Evolutionary conservation across 2,888 invertebrate species (phyloP), one percentile per base, ranked within the genome.

Genomic region (Dynastes tityus): DNA sequence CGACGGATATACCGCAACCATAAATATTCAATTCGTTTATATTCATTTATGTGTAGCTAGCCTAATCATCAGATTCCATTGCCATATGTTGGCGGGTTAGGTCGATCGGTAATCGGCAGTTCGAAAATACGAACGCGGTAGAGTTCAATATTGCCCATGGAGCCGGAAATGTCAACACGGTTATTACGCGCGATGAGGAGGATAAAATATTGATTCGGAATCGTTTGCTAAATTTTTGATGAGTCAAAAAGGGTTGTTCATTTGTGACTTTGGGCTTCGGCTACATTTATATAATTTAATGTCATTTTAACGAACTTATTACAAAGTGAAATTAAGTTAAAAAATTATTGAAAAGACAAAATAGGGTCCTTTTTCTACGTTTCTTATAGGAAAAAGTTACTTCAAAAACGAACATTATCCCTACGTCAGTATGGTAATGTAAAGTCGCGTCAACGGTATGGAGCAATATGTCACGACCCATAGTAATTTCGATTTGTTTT

Each of bases 181-280:
- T 55, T 55, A 6, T 55, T 22, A 55, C 53, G 53, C 16, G 53
- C 55, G 55, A 55, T 22, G 55, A 55, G 55, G 6, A 55, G 16
- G 5, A 55, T 55, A 16, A 55, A 55, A 55, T 55, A 55, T 55
- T 55, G 55, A 55, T 55, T 55, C 55, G 55, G 45, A 55, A 22
- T 55, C 27, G 55, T 55, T 55, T 55, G 27, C 55, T 55, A 55
- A 55, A 55, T 55, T 55, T 55, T 55, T 55, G 55, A 55, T 55
- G 55, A 55, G 8, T 22, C 9, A 16, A 27, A 55, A 55, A 22
- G 27, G 55, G 16, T 55, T 16, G 16, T 55, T 22, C 9, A n/a
- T 55, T 55, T 55, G n/a, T 9, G 22, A n/a, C 22, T 55, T 55
- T 22, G 22, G 5, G 55, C 4, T 5, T 9, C 40, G 40, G 40